A percentile compares a stretch with the other conserved stretches of the same genome.
phyloP scores from a whole-genome alignment of 2,113 vertebrate genomes.

The Ailurus styani region DNA sequence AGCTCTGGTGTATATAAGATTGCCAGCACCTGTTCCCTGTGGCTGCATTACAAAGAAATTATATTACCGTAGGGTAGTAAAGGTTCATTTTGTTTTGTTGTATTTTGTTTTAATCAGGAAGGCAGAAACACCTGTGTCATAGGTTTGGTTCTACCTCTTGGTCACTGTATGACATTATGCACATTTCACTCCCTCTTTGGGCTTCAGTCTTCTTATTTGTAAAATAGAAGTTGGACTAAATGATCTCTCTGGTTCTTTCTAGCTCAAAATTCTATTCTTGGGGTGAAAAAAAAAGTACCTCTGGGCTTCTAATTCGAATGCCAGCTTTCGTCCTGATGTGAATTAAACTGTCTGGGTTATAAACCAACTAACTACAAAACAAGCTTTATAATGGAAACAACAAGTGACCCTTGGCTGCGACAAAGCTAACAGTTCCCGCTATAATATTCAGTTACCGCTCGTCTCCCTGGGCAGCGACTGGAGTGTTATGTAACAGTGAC shows the following conservation, averaged over 20 bases:
- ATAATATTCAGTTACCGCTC: conserved; percentile 75
- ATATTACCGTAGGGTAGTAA: neutral
- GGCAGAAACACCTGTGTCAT: neutral
- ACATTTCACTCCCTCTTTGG: neutral
- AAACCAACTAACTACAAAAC: conserved; percentile 75
- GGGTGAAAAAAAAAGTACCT: conserved; percentile 12
- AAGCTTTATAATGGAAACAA: conserved; percentile 73
- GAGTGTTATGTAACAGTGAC: conserved; percentile 78
- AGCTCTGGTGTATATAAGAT: neutral
- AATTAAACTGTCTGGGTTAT: conserved; percentile 75
- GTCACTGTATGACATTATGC: neutral
- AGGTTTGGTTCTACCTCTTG: neutral
- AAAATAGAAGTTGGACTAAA: neutral
- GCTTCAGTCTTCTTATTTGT: neutral
- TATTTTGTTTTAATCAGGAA: neutral
- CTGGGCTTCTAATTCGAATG: conserved; percentile 40
- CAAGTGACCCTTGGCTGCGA: conserved; percentile 76
- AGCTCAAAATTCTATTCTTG: conserved; percentile 25
- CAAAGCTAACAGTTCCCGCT: conserved; percentile 51
- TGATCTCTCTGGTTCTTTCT: neutral
- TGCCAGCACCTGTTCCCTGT: neutral
- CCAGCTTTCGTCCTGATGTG: conserved; percentile 65
- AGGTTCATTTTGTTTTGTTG: neutral
- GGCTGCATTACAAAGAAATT: neutral
- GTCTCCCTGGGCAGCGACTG: conserved; percentile 63